Evolutionary conservation across 2,797 vertebrate species (phyloP), one percentile per base, ranked within the genome.

Genomic region (Poliocrania exsul): DNA sequence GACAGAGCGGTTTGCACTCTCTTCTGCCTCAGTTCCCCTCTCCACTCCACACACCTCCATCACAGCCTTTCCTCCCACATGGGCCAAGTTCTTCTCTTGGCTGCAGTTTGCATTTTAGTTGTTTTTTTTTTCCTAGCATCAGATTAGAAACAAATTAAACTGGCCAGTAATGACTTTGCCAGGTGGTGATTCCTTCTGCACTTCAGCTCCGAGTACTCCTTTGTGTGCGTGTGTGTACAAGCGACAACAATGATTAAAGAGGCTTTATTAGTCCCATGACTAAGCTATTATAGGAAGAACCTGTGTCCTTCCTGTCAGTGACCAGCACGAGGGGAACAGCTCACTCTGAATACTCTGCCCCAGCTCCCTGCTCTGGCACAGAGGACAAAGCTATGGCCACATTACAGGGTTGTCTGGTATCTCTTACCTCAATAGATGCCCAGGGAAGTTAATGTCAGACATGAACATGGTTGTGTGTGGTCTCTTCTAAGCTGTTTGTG

Each of bases 241-340:
- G 72, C 0, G 8, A 84, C 0, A 84, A 82, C 88, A 89, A 82
- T 85, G 71, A 95, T 94, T 92, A 91, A 91, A 95, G 85, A 86
- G 69, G 9, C 60, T 95, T 96, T 95, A 92, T 94, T 95, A 90
- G 77, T 77, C 93, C 73, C 80, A 81, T 66, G 91, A 83, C 85
- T 90, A 49, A 93, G 66, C 62, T 78, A 12, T 69, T 57, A 85
- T 83, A 88, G 74, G 74, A 92, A 85, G 95, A 92, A 42, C 49
- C 46, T 62, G 25, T 74, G 86, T 95, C 92, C 90, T 95, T 88
- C 87, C 92, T 75, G 58, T 26, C 86, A 87, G 42, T 3, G 8
- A 40, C 37, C 54, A 64, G 57, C 11, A 17, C 2, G 0, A 33
- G 58, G 62, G 33, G 50, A 89, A 6, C 53, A 47, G n/a, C 80